Base-by-base conservation (phyloP, 2,888 invertebrate species). In the Ferrisia virgata region DNA sequence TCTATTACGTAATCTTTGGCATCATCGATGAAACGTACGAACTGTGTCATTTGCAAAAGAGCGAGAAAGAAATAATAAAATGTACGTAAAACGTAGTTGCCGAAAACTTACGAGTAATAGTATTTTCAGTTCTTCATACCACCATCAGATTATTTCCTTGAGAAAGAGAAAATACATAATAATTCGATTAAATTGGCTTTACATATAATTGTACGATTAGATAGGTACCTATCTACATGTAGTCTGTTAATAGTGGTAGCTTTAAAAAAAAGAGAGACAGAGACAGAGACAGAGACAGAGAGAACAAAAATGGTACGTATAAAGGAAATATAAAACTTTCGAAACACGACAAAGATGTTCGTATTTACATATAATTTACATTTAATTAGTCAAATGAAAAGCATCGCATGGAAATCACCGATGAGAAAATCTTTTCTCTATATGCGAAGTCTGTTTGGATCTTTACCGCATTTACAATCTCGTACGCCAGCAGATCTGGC, bases 301-400 rank as follows among this genome's bases (percentile, higher is more conserved):
- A n/a, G n/a, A n/a, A n/a, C n/a, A n/a, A n/a, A n/a, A n/a, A n/a
- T n/a, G n/a, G n/a, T n/a, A 18, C 18, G 18, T 47, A 64, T 28
- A 64, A 40, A 18, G 18, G 18, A 47, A 47, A 47, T 47, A 47
- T 47, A 0, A 43, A 72, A 72, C 72, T 72, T 72, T 72, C 72
- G 72, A 72, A 72, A 72, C 72, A 72, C 72, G 72, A 72, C 72
- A 72, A n/a, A 25, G 47, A 28, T 64, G 64, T 11, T 64, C 64
- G 64, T 64, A 64, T 64, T 64, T 72, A 33, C 72, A 72, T 72
- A 72, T 72, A 72, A 72, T 72, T 72, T 72, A n/a, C 72, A 72
- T 72, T 33, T 72, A 72, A 72, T 72, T 72, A 72, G 47, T 47
- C 47, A 47, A 47, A 47, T 47, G 47, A 72, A 72, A 72, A n/a